phyloP scores from a whole-genome alignment of 2,888 invertebrate species.

The Coenonympha glycerion region DNA sequence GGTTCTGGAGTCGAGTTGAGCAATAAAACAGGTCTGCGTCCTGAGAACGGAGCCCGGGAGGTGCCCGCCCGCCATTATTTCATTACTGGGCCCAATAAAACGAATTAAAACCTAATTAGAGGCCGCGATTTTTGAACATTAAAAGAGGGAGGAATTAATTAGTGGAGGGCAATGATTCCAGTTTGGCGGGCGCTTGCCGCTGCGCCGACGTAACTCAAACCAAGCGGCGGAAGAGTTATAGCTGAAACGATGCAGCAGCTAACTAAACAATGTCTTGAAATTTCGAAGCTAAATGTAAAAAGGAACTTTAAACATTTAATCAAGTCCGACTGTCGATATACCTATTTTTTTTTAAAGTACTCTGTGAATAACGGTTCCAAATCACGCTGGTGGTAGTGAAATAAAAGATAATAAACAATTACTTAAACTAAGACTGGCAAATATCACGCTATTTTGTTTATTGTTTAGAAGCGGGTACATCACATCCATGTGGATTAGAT shows the following conservation, averaged over 20 bases:
- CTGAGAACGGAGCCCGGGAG: conserved; percentile 30
- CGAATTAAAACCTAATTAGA: conserved; percentile 76
- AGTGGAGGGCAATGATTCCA: conserved; percentile 71
- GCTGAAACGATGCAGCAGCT: not conserved
- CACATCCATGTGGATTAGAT: no score
- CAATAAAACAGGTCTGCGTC: conserved; percentile 41
- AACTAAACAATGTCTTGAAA: no score
- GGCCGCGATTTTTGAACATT: conserved; percentile 74
- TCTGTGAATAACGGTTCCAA: no score
- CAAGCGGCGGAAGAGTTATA: conserved; percentile 27
- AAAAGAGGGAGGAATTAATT: conserved; percentile 74
- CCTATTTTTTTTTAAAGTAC: no score
- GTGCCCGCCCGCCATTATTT: conserved; percentile 50
- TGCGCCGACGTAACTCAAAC: conserved; percentile 55
- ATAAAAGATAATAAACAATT: no score
- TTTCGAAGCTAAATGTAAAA: no score
- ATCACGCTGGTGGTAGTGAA: no score
- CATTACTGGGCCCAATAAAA: conserved; percentile 70
- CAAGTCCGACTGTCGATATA: no score
- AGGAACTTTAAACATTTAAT: no score
- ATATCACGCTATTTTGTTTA: no score
- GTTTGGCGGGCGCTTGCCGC: conserved; percentile 65
- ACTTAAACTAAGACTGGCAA: no score
- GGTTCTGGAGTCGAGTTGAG: conserved; percentile 31
- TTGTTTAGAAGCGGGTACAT: no score